Base-by-base conservation (phyloP, 1,140 invertebrate species). In the Trichogramma pretiosum region DNA sequence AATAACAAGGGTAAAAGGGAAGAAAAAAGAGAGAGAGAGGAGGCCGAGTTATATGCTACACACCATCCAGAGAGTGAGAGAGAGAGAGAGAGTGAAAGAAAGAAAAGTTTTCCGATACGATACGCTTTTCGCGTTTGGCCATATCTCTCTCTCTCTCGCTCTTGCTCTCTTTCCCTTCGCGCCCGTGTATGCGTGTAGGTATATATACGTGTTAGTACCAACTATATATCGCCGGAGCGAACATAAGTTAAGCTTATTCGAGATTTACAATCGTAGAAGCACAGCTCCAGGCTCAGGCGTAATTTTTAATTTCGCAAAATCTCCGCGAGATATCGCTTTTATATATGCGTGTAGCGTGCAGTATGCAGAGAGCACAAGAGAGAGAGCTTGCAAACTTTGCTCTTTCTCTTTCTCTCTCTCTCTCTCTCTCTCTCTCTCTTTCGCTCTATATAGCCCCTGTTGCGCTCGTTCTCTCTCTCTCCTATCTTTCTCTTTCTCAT, bases 221-320 rank as follows among this genome's bases (percentile, higher is more conserved):
- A 10, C 34, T 28, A 11, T 11, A 11, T 28, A 17, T 35, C n/a
- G 13, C 44, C 34, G 17, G 7, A 45, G 5, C 14, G 17, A 18
- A 30, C 44, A 46, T 37, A 46, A 46, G 44, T 46, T 46, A 23
- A 46, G 44, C 44, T 46, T 46, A 46, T 37, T 36, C 22, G 35
- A 46, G 44, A 46, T 46, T 46, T 46, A 46, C 44, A 46, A 28
- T 37, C 44, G 44, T 33, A 11, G 18, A 17, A 11, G 33, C 33
- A n/a, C 26, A 28, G 26, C 26, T 7, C 7, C 26, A n/a, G n/a
- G 28, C 41, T 5, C 8, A 28, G 24, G 39, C 39, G 44, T 35
- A 38, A 46, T 46, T 46, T 46, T 46, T 46, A 46, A 46, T 46
- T 46, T 46, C 44, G 44, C 44, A n/a, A 44, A 44, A 44, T 44